phyloP scores from a whole-genome alignment of 2,797 vertebrate species.

The Oreonectes daqikongensis region DNA sequence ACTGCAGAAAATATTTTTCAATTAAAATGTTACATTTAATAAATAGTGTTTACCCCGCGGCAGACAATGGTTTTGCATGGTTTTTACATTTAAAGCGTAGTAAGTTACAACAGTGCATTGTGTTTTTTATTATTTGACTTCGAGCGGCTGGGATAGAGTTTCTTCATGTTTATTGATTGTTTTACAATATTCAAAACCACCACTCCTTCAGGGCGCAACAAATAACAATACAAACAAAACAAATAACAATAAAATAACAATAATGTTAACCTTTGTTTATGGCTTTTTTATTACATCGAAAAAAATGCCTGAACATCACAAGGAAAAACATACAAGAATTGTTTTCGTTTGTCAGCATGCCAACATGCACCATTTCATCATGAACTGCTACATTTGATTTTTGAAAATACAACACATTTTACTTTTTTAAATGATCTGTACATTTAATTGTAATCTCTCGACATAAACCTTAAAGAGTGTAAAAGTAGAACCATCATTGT shows the following conservation, averaged over 20 bases:
- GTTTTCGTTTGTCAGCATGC: neutral
- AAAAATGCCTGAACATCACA: too few species aligned
- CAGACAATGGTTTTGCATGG: neutral
- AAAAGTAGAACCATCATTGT: neutral
- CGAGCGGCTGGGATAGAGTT: neutral
- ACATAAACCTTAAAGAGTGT: neutral
- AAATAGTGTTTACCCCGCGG: neutral
- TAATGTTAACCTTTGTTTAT: neutral
- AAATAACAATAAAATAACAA: neutral
- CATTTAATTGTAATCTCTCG: conserved; percentile 12
- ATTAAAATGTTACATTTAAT: neutral
- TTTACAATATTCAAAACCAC: neutral
- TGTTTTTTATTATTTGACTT: neutral
- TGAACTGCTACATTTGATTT: neutral
- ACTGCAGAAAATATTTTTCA: neutral
- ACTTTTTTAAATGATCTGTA: neutral
- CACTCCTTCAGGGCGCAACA: neutral
- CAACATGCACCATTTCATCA: neutral
- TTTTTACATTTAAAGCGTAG: neutral
- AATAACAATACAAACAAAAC: neutral
- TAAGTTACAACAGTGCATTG: neutral
- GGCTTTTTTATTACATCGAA: neutral
- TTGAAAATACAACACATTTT: neutral
- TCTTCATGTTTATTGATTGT: neutral
- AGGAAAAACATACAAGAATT: neutral